Evolutionary conservation across 2,888 invertebrate species (phyloP).

Genomic region (Diarsia mendica): DNA sequence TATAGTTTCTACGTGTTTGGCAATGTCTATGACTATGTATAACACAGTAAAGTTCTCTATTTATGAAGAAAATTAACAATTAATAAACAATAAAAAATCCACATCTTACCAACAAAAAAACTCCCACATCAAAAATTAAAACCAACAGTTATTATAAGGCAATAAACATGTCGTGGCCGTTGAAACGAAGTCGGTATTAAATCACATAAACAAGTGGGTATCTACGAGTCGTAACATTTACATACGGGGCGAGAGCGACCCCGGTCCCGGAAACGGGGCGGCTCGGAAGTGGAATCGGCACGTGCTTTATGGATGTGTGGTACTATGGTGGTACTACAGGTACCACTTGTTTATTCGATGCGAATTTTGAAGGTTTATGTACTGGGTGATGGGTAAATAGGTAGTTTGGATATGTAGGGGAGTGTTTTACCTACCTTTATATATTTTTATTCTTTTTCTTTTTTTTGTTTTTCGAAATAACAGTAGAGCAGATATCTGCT

Average conservation of each 20-base stretch:
- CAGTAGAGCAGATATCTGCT: too few relatives aligned
- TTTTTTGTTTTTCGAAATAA: too few relatives aligned
- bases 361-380: slow-evolving; percentile 55
- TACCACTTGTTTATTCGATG: slow-evolving; percentile 59
- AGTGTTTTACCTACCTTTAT: neutral
- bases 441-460: too few relatives aligned
- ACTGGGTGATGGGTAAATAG: slow-evolving; percentile 34
- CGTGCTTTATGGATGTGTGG: slow-evolving; percentile 63
- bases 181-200: slow-evolving; percentile 65
- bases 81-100: neutral
- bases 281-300: slow-evolving; percentile 64
- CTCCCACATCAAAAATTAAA: slow-evolving; percentile 57
- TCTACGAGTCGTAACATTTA: slow-evolving; percentile 66
- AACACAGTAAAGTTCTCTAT: neutral
- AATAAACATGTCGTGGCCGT: slow-evolving; percentile 60
- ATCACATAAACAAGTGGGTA: slow-evolving; percentile 71
- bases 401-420: neutral
- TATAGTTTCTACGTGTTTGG: neutral
- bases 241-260: slow-evolving; percentile 65
- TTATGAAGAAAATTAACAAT: neutral
- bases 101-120: slow-evolving; percentile 16
- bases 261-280: slow-evolving; percentile 63
- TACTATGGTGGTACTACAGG: slow-evolving; percentile 42
- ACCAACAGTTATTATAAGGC: slow-evolving; percentile 57
- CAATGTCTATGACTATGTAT: neutral